Conservation (phyloP, 1,140 invertebrate genomes). For the Lucilia sericata region DNA sequence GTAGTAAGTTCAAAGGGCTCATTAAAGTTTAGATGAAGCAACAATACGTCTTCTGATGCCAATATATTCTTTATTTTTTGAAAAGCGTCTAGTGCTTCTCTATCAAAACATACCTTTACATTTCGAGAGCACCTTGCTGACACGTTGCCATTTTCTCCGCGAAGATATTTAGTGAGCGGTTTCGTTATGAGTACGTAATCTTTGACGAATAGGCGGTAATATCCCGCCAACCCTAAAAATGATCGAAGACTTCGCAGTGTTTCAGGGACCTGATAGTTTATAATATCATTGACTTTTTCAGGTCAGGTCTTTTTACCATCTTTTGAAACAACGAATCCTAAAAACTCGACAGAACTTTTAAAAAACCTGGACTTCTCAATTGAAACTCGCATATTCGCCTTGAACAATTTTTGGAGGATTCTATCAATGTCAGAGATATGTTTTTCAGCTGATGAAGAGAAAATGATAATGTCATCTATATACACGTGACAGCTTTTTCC, state of each 20-base stretch:
- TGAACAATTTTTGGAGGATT: slow-evolving; percentile 54
- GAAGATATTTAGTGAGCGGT: slow-evolving; percentile 1
- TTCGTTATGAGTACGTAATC: not conserved
- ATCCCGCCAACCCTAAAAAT: slow-evolving; percentile 27
- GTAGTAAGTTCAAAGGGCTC: slow-evolving; percentile 61
- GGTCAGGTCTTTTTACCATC: slow-evolving; percentile 48
- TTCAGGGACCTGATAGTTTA: not conserved
- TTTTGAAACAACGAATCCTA: slow-evolving; percentile 43
- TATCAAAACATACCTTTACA: not conserved
- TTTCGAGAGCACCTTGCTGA: not conserved
- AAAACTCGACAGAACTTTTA: slow-evolving; percentile 49
- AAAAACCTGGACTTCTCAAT: slow-evolving; percentile 67
- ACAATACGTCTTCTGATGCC: slow-evolving; percentile 47
- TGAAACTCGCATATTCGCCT: slow-evolving; percentile 67
- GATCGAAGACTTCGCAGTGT: not conserved
- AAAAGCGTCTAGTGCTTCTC: slow-evolving; percentile 37
- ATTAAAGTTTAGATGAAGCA: slow-evolving; percentile 57
- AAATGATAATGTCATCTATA: slow-evolving; percentile 49
- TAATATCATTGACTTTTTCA: slow-evolving; percentile 50
- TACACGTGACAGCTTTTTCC: slow-evolving; percentile 30
- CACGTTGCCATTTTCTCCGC: slow-evolving; percentile 27
- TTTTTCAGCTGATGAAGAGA: slow-evolving; percentile 46
- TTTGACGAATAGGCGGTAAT: slow-evolving; percentile 16
- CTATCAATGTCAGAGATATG: slow-evolving; percentile 31
- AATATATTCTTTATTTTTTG: slow-evolving; percentile 47